A percentile compares a stretch with the other conserved stretches of the same genome.
These are phyloP conservation scores for Gastrophryne carolinensis DNA, from an alignment of 2,797 vertebrate genomes.

Conservation along the genomic window DNA sequence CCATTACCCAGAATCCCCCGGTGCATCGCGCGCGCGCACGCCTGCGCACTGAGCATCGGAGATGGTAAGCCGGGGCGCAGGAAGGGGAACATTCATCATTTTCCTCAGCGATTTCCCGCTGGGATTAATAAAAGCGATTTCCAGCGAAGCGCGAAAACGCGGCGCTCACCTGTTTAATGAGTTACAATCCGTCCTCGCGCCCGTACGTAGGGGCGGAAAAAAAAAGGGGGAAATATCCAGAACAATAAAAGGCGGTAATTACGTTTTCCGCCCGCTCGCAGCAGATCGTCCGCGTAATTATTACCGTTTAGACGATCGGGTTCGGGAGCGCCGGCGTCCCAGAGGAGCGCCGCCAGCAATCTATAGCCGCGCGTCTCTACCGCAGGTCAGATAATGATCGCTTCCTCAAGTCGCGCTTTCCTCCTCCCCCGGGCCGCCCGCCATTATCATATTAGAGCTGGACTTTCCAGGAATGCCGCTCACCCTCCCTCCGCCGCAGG, in stretches of 20 bases:
- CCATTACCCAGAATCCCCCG: neutral
- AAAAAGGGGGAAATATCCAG: neutral
- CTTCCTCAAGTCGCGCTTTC: neutral
- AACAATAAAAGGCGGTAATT: conserved; percentile 17
- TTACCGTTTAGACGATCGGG: conserved; percentile 14
- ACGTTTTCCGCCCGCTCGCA: neutral
- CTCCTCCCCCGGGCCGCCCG: neutral
- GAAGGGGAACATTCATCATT: conserved; percentile 1
- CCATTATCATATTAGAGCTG: neutral
- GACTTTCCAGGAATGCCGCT: neutral
- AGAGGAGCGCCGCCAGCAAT: conserved; percentile 22
- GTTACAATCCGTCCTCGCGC: neutral
- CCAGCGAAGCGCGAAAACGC: neutral
- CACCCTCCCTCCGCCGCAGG: neutral
- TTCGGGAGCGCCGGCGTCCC: conserved; percentile 1
- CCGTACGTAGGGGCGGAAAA: neutral
- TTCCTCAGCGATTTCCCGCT: neutral
- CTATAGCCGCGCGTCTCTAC: conserved; percentile 5
- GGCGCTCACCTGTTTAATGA: conserved; percentile 26
- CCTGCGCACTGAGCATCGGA: too few relatives aligned
- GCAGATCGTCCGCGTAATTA: conserved; percentile 14
- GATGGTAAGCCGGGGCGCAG: too few relatives aligned
- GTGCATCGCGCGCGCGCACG: neutral
- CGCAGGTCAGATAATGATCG: conserved; percentile 32
- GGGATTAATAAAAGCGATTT: conserved; percentile 24